Evolutionary conservation across 1,140 invertebrate species (phyloP).

Genomic region (Aphaenogaster rudis): DNA sequence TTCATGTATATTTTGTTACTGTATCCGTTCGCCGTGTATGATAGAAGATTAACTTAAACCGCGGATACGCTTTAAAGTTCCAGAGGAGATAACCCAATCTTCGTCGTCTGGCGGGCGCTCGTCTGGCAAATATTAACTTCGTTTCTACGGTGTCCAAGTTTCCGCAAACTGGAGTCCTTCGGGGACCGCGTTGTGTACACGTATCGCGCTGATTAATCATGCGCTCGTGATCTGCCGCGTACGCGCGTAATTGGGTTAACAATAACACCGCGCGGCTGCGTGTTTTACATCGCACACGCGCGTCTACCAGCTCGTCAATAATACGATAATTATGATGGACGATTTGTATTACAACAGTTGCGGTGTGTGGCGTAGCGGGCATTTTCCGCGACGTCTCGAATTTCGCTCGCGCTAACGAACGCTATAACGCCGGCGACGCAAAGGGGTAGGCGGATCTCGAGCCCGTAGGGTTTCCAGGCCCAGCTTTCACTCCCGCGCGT

Average conservation of each 20-base stretch:
- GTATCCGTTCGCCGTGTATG: not conserved
- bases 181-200: not conserved
- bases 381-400: not conserved
- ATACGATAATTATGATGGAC: constrained; percentile 62
- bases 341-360: constrained; percentile 35
- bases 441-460: constrained; percentile 26
- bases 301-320: constrained; percentile 27
- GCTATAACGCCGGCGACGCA: not conserved
- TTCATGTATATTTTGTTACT: not conserved
- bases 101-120: not conserved
- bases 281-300: constrained; percentile 66
- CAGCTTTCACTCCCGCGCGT: constrained; percentile 74
- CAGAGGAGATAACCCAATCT: constrained; percentile 1
- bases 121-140: constrained; percentile 34
- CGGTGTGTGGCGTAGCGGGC: not conserved
- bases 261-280: constrained; percentile 72
- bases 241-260: constrained; percentile 81
- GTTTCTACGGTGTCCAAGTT: constrained; percentile 27
- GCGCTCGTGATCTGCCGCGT: constrained; percentile 25
- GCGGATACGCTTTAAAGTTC: constrained; percentile 12
- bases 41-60: not conserved
- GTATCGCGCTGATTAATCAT: not conserved
- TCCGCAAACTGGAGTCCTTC: constrained; percentile 22
- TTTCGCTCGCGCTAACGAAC: constrained; percentile 7
- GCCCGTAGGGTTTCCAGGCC: constrained; percentile 66